These are phyloP conservation scores for Dendrolimus punctatus DNA, from an alignment of 1,140 invertebrate species.

Conservation along the genomic window DNA sequence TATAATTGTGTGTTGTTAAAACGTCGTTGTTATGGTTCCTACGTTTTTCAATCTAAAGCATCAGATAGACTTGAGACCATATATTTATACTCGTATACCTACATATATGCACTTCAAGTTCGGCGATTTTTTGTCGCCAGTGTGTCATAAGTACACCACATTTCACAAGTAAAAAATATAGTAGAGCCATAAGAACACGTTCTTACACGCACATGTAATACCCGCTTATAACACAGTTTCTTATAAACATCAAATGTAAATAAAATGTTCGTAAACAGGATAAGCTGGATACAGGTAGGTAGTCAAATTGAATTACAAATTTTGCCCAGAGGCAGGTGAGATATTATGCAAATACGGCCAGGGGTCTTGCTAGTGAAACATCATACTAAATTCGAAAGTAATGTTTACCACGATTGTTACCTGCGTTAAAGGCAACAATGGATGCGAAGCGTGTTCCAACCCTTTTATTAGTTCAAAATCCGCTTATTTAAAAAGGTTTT, in stretches of 20 bases:
- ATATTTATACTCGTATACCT: background rate
- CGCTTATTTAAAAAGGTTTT: too few relatives aligned
- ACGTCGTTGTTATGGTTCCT: too few relatives aligned
- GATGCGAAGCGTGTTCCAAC: background rate
- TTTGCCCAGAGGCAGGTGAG: conserved; percentile 18
- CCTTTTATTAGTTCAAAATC: too few relatives aligned
- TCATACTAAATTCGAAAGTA: conserved; percentile 4
- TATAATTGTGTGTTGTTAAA: too few relatives aligned
- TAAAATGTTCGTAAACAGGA: conserved; percentile 19
- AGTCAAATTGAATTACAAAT: conserved; percentile 31
- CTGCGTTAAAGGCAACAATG: background rate
- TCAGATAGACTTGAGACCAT: background rate
- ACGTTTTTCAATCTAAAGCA: too few relatives aligned
- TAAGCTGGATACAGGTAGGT: conserved; percentile 15
- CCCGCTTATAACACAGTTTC: too few relatives aligned
- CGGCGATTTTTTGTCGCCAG: too few relatives aligned
- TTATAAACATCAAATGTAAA: conserved; percentile 15
- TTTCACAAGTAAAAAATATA: background rate
- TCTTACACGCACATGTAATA: background rate
- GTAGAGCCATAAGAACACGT: background rate
- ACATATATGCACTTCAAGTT: background rate
- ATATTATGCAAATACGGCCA: conserved; percentile 25
- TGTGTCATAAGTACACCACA: too few relatives aligned
- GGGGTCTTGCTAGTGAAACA: conserved; percentile 6
- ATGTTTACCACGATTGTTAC: conserved; percentile 6